phyloP scores from a whole-genome alignment of 2,113 vertebrate genomes.

The Cololabis saira region DNA sequence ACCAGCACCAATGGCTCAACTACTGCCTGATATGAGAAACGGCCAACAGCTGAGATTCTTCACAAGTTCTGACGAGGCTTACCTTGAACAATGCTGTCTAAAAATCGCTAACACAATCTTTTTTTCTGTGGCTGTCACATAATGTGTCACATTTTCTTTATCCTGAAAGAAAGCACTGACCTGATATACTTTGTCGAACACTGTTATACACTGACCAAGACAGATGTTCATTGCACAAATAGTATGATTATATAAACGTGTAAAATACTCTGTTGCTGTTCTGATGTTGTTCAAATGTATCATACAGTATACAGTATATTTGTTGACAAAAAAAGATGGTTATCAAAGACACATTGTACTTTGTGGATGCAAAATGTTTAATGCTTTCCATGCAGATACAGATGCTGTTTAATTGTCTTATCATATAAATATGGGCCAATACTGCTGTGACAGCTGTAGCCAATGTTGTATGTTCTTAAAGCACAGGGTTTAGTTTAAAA shows the following conservation, averaged over 20 bases:
- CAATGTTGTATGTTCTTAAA: conserved; percentile 76
- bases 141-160: conserved; percentile 65
- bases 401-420: conserved; percentile 72
- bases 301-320: conserved; percentile 77
- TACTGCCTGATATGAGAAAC: conserved; percentile 68
- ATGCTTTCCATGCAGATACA: conserved; percentile 75
- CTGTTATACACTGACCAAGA: conserved; percentile 48
- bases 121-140: conserved; percentile 60
- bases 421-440: conserved; percentile 75
- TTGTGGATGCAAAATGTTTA: conserved; percentile 72
- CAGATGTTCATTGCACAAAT: conserved; percentile 72
- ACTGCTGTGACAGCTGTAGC: conserved; percentile 79
- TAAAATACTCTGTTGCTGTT: conserved; percentile 75
- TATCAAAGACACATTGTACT: conserved; percentile 73
- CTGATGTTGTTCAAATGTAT: conserved; percentile 76
- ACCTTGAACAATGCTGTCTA: conserved; percentile 47
- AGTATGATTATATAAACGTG: conserved; percentile 75
- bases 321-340: conserved; percentile 63
- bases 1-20: conserved; percentile 64
- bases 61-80: conserved; percentile 43
- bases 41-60: conserved; percentile 65
- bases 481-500: conserved; percentile 80
- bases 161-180: conserved; percentile 60
- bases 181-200: conserved; percentile 53
- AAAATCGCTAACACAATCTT: conserved; percentile 44